Conservation (phyloP, 30 jellyfish, hydroid and myxozoan species). For the Turritopsis rubra region DNA sequence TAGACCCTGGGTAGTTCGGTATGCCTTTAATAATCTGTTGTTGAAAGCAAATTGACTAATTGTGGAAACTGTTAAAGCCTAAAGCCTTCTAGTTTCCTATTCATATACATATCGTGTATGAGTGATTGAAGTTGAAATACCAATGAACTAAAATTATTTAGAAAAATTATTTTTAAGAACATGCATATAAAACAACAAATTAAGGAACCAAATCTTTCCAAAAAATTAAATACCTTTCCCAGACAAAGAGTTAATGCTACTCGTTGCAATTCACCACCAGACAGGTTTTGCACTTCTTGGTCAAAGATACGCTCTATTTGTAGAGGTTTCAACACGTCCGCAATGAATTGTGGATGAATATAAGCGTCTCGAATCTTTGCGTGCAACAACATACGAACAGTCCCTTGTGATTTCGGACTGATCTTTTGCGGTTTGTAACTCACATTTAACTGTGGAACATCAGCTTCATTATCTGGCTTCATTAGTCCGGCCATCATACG, state of each 20-base stretch:
- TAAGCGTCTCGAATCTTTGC: conserved; percentile 88
- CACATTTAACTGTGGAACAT: conserved; percentile 74
- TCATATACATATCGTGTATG: too few relatives aligned
- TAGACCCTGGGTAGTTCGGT: too few relatives aligned
- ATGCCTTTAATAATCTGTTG: too few relatives aligned
- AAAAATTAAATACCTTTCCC: conserved; percentile 64
- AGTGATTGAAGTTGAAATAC: too few relatives aligned
- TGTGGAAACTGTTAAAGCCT: too few relatives aligned
- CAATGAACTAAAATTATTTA: too few relatives aligned
- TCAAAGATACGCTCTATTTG: conserved; percentile 77
- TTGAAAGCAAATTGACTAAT: too few relatives aligned
- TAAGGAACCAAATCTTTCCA: neutral
- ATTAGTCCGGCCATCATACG: conserved; percentile 96
- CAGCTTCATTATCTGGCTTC: conserved; percentile 72
- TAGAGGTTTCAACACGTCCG: conserved; percentile 95
- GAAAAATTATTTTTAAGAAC: too few relatives aligned
- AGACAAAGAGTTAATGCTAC: conserved; percentile 91
- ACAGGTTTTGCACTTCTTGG: conserved; percentile 93
- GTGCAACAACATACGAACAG: conserved; percentile 87
- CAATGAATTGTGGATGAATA: conserved; percentile 91
- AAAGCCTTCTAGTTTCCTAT: too few relatives aligned
- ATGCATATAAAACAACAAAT: too few relatives aligned
- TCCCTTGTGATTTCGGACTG: conserved; percentile 95
- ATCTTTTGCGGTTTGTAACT: conserved; percentile 99
- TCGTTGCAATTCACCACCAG: conserved; percentile 99